Percentiles rank a stretch among this genome's conserved stretches.
Evolutionary conservation across 2,888 invertebrate genomes (phyloP).

Genomic region (Agrochola lychnidis): DNA sequence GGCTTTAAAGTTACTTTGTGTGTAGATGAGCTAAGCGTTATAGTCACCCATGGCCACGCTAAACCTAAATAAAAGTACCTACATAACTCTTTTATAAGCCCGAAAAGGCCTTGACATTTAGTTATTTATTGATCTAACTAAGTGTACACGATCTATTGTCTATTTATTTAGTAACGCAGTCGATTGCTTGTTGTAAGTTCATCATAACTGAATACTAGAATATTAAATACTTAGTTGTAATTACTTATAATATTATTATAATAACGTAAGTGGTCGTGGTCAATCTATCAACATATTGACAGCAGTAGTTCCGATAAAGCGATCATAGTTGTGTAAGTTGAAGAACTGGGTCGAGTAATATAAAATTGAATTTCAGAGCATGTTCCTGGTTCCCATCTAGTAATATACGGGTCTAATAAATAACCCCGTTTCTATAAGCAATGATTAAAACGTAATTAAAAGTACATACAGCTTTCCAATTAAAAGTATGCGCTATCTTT

Average conservation of each 20-base stretch:
- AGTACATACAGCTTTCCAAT: no score
- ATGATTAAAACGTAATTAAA: no score
- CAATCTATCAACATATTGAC: constrained; percentile 29
- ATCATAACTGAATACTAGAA: not conserved
- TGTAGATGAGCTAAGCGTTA: not conserved
- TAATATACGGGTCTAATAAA: no score
- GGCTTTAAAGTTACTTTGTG: not conserved
- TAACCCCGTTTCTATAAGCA: no score
- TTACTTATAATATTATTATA: not conserved
- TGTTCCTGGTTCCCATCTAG: constrained; percentile 21
- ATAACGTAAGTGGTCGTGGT: constrained; percentile 22
- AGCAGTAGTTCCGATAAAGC: not conserved
- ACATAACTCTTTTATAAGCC: constrained; percentile 41
- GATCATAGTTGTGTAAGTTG: not conserved
- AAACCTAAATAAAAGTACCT: constrained; percentile 34
- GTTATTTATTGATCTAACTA: constrained; percentile 65
- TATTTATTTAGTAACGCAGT: constrained; percentile 21
- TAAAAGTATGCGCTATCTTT: no score
- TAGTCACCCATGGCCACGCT: constrained; percentile 34
- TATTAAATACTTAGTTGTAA: not conserved
- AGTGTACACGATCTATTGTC: constrained; percentile 28
- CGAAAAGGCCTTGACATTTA: constrained; percentile 61
- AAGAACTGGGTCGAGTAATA: constrained; percentile 7
- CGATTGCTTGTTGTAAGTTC: not conserved
- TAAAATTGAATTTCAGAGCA: constrained; percentile 3